Base-by-base conservation (phyloP, 2,797 vertebrate genomes). In the Enteromius argenteus region DNA sequence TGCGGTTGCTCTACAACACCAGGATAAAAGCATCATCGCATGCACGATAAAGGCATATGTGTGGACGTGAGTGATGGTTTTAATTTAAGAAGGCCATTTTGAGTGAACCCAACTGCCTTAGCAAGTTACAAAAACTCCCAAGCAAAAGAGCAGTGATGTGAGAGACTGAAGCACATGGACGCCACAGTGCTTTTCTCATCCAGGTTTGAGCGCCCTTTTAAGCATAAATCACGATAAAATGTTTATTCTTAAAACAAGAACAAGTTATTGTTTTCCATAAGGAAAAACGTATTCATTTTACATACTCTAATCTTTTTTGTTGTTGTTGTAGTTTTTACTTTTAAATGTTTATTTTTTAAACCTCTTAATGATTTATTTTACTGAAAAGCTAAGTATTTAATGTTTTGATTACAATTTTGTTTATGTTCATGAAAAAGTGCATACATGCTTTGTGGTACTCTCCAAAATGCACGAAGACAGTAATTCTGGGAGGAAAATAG, bases 11-110 rank as follows among this genome's bases (percentile, higher is more conserved):
- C 79, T 80, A 64, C 69, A 69, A 49, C 74, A 74, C 23, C 30
- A 11, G 78, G 74, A 56, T 67, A 79, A 87, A 77, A 81, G 49
- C 73, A 68, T 23, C 42, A 14, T 56, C 56, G 64, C 71, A 86
- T 10, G 14, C 17, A 73, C 5, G 23, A 17, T 19, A 53, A 44
- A 56, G 2, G 4, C 2, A 21, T 64, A 49, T 35, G 69, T 72
- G 44, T 21, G 84, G 37, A 83, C 80, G 17, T 81, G 64, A 88
- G 23, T 72, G 69, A 84, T 80, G 64, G 69, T 35, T 89, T 87
- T 84, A 64, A 88, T 85, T 80, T 80, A 53, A 76, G 49, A 85
- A 72, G 23, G 56, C 21, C 67, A 32, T 56, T 71, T 35, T 60
- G 66, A 86, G 79, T 66, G 39, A 81, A 49, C 53, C 74, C 8